These are phyloP conservation scores for Elachura formosa DNA, from an alignment of 2,113 vertebrate genomes.

Conservation along the genomic window DNA sequence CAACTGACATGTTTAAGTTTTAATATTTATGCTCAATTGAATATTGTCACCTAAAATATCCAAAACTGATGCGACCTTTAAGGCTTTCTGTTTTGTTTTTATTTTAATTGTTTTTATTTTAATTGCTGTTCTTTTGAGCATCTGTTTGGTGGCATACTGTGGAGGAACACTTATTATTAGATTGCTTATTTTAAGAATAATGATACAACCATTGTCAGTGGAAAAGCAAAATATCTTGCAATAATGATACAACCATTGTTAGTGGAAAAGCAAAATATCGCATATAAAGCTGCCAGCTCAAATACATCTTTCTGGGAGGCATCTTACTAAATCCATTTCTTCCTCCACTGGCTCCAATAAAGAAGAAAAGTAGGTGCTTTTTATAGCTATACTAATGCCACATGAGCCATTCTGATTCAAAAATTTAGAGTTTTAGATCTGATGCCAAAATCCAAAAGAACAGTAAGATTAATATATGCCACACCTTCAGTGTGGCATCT, in stretches of 20 bases:
- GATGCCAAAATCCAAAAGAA: neutral
- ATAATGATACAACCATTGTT: neutral
- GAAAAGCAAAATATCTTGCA: neutral
- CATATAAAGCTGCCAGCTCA: neutral
- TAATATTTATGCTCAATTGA: constrained; percentile 8
- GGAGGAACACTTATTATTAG: neutral
- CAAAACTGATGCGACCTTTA: constrained; percentile 34
- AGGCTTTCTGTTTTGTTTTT: constrained; percentile 7
- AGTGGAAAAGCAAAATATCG: neutral
- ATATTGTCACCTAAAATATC: constrained; percentile 27
- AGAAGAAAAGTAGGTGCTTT: neutral
- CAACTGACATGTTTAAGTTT: neutral
- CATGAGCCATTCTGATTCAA: neutral
- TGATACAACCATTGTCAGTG: neutral
- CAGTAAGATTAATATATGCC: neutral
- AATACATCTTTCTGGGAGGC: neutral
- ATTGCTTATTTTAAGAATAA: constrained; percentile 9
- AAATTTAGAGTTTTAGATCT: neutral
- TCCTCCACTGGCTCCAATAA: neutral
- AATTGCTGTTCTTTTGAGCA: constrained; percentile 2
- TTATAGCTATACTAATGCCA: neutral
- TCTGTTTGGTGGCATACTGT: neutral
- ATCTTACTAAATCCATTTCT: neutral
- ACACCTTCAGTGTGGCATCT: neutral
- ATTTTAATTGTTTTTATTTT: neutral